phyloP scores from a whole-genome alignment of 2,797 vertebrate species.

The Forpus xanthops region DNA sequence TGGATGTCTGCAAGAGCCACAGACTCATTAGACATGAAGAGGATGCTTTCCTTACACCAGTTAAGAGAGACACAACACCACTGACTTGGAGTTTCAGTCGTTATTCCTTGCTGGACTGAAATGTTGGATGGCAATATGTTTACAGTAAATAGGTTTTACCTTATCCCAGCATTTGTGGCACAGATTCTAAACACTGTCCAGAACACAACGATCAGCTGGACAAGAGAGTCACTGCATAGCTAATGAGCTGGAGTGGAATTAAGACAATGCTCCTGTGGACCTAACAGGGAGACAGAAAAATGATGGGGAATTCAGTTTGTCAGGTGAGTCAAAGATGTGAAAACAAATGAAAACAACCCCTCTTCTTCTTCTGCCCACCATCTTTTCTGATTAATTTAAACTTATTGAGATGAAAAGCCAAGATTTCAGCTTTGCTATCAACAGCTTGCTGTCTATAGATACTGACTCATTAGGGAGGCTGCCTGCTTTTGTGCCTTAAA shows the following conservation, averaged over 20 bases:
- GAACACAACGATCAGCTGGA: neutral
- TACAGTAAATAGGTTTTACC: neutral
- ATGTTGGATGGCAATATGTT: neutral
- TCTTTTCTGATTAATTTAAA: constrained; percentile 52
- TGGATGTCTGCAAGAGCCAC: constrained; percentile 28
- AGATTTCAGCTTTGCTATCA: constrained; percentile 48
- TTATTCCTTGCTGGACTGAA: neutral
- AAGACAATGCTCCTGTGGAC: neutral
- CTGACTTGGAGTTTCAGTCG: neutral
- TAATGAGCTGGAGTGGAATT: neutral
- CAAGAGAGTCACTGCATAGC: neutral
- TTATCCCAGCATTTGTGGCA: neutral
- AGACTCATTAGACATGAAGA: constrained; percentile 20
- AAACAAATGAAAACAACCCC: constrained; percentile 49
- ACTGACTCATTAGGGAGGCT: constrained; percentile 33
- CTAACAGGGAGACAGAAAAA: neutral
- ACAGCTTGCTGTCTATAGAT: constrained; percentile 40
- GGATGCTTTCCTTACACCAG: neutral
- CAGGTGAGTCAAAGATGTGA: constrained; percentile 32
- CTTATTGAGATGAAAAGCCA: constrained; percentile 42
- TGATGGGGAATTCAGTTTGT: constrained; percentile 39
- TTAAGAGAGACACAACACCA: neutral
- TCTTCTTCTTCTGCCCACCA: constrained; percentile 30
- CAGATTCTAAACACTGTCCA: neutral
- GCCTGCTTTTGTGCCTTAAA: constrained; percentile 55